Base-by-base conservation (phyloP, 2,888 invertebrate species). In the Mamestra brassicae region DNA sequence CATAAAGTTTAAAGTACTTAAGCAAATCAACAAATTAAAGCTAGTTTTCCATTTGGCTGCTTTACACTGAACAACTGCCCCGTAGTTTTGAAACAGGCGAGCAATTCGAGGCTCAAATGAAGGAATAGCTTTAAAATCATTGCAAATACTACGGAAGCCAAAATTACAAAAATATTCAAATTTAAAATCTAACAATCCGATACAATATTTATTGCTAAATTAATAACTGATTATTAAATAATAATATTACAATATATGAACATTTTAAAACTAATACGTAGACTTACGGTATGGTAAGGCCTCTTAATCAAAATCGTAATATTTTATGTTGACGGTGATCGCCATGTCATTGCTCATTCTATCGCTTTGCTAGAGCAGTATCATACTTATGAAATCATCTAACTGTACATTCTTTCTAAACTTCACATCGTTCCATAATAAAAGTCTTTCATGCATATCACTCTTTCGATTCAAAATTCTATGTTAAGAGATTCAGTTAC, bases 261-360 rank as follows among this genome's bases (percentile, higher is more conserved):
- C 89, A 91, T 87, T 85, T 80, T 84, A 86, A 79, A 83, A 80
- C 89, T 91, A 87, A 87, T 78, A 76, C 81, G 88, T 91, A 91
- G 83, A 85, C 91, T 93, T 93, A 87, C 76, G 83, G 86, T 93
- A 92, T 93, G 94, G 94, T 94, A 94, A 94, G 93, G 91, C 90
- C 87, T 91, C 83, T 88, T 91, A 81, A 64, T 81, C 61, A 84
- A 81, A 81, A 78, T 65, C 52, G 36, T 81, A 75, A 79, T 71
- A 57, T 70, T 69, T 60, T 76, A 68, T 65, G 54, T 34, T 57
- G 57, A 82, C 72, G 66, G 1, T 54, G 34, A 73, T 38, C 55
- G 50, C 54, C 65, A 65, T 50, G 26, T 81, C 58, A 67, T 26
- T 54, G 66, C 76, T 73, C 61, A 54, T 71, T 54, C 17, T 47